phyloP scores from a whole-genome alignment of 2,113 vertebrate genomes.

The Phaetusa simplex region DNA sequence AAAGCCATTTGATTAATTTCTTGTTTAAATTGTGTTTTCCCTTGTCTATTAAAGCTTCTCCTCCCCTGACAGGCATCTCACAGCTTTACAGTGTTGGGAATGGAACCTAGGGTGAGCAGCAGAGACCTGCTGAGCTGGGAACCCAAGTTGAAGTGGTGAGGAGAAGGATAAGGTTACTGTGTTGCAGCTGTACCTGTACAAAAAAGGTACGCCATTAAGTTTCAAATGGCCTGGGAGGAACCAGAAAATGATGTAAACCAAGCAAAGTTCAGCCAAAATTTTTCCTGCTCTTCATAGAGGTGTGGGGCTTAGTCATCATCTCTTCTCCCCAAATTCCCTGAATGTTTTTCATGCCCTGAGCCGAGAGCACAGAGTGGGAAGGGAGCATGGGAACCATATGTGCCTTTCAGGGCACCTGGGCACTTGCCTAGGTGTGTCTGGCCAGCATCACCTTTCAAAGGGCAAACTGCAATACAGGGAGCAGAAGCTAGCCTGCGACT shows the following conservation, averaged over 20 bases:
- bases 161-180: not conserved
- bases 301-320: not conserved
- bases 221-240: not conserved
- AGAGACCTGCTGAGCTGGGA: not conserved
- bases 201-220: not conserved
- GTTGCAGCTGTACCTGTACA: not conserved
- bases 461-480: not conserved
- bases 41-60: not conserved
- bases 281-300: not conserved
- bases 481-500: not conserved
- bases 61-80: not conserved
- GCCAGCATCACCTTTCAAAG: not conserved
- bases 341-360: not conserved
- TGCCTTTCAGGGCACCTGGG: not conserved
- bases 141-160: not conserved
- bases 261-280: not conserved
- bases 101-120: not conserved
- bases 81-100: not conserved
- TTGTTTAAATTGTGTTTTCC: not conserved
- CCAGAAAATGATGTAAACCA: not conserved
- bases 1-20: not conserved
- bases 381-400: fast-evolving
- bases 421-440: not conserved
- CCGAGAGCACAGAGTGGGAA: not conserved
- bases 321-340: not conserved